phyloP scores from a whole-genome alignment of 2,888 invertebrate species.

The Macaria liturata region DNA sequence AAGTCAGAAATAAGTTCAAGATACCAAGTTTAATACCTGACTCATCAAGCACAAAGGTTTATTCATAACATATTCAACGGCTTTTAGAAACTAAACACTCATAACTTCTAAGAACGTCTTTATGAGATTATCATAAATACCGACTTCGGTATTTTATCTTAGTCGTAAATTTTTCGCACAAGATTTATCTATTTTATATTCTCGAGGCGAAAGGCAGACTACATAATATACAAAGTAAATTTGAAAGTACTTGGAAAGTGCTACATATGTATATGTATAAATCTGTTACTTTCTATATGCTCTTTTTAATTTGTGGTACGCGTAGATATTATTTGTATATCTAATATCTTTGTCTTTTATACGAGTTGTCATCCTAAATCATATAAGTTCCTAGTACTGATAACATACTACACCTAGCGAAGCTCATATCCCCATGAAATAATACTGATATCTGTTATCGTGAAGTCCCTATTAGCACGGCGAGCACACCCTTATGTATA shows the following conservation, averaged over 20 bases:
- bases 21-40: constrained; percentile 1
- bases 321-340: too few species aligned
- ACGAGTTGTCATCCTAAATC: too few species aligned
- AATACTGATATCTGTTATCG: constrained; percentile 10
- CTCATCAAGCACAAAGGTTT: constrained; percentile 18
- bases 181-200: not conserved
- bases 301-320: too few species aligned
- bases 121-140: constrained; percentile 5
- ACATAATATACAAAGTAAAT: too few species aligned
- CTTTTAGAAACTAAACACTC: constrained; percentile 7
- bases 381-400: too few species aligned
- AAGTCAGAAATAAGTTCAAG: too few species aligned
- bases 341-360: too few species aligned
- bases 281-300: too few species aligned
- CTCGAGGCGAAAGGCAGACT: not conserved
- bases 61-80: constrained; percentile 17
- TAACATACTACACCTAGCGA: too few species aligned
- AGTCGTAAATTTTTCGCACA: not conserved
- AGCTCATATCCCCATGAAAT: constrained; percentile 2
- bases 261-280: too few species aligned
- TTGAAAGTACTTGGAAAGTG: too few species aligned
- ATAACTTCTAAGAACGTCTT: constrained; percentile 4
- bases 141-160: not conserved
- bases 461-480: not conserved
- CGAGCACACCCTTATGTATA: constrained; percentile 16